Percentiles rank a stretch among this genome's conserved stretches.
Evolutionary conservation across 2,888 invertebrate genomes (phyloP).

Genomic region (Odiellus spinosus): DNA sequence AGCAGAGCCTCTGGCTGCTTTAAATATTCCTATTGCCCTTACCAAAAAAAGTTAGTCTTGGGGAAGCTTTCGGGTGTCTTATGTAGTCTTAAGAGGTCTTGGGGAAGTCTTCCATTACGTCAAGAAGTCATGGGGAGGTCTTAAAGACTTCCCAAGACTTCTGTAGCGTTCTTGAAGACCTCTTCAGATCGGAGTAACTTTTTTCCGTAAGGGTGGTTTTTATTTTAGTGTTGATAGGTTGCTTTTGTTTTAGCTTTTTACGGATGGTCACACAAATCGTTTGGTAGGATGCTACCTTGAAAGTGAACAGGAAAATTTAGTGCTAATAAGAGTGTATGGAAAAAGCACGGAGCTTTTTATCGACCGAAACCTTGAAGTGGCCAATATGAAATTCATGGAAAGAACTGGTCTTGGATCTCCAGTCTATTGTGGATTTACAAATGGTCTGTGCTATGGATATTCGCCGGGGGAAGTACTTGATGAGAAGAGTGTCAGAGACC

Average conservation of each 20-base stretch:
- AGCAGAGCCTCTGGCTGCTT: too few relatives aligned
- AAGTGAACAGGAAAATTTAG: slow-evolving; percentile 42
- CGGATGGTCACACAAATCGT: slow-evolving; percentile 87
- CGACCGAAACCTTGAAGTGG: slow-evolving; percentile 59
- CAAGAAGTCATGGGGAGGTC: too few relatives aligned
- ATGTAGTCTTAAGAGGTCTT: too few relatives aligned
- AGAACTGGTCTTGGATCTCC: slow-evolving; percentile 62
- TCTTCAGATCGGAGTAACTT: too few relatives aligned
- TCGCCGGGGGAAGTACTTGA: slow-evolving; percentile 60
- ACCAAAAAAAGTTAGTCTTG: too few relatives aligned
- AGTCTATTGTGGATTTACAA: slow-evolving; percentile 76
- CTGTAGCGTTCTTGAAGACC: too few relatives aligned
- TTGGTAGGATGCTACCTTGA: slow-evolving; percentile 56
- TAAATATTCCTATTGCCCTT: too few relatives aligned
- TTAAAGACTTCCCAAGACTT: too few relatives aligned
- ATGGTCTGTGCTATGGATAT: slow-evolving; percentile 77
- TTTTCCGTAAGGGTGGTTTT: too few relatives aligned
- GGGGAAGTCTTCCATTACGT: too few relatives aligned
- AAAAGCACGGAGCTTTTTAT: slow-evolving; percentile 83
- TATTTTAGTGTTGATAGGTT: too few relatives aligned
- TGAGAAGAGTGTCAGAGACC: slow-evolving; percentile 40
- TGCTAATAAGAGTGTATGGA: slow-evolving; percentile 79
- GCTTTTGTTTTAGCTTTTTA: slow-evolving; percentile 56
- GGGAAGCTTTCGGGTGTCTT: too few relatives aligned
- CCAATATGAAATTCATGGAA: slow-evolving; percentile 41